Percentiles rank a stretch among this genome's conserved stretches.
These are phyloP conservation scores for Leptinotarsa juncta DNA, from an alignment of 2,888 invertebrate species.

Conservation along the genomic window DNA sequence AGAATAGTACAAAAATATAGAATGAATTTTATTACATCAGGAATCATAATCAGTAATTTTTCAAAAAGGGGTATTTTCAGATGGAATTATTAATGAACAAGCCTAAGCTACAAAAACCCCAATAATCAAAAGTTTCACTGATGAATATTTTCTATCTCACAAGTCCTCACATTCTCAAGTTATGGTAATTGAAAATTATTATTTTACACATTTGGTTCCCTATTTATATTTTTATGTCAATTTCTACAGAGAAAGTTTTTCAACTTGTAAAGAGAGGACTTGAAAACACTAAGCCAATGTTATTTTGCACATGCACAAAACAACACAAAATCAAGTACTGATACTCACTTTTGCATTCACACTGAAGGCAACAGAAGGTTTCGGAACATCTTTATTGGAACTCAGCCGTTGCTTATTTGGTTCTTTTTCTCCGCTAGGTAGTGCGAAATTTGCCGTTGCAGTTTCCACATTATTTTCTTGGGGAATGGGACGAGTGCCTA, in stretches of 20 bases:
- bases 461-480: conserved; percentile 73
- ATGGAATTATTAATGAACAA: no score
- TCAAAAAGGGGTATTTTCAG: no score
- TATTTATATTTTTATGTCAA: no score
- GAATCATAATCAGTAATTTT: no score
- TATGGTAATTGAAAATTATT: no score
- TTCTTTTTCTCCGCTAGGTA: conserved; percentile 75
- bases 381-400: conserved; percentile 27
- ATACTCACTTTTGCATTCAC: conserved; percentile 44
- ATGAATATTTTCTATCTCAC: no score
- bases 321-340: conserved; percentile 3
- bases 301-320: conserved; percentile 12
- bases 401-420: conserved; percentile 62
- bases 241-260: no score
- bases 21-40: neutral
- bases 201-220: no score
- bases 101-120: no score
- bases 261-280: no score
- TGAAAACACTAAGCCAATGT: neutral
- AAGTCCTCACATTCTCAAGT: no score
- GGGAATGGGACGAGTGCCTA: conserved; percentile 90
- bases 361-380: conserved; percentile 15
- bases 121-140: no score
- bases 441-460: conserved; percentile 89
- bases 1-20: neutral